Conservation (phyloP, 2,888 invertebrate species). For the Phaonia tiefii region DNA sequence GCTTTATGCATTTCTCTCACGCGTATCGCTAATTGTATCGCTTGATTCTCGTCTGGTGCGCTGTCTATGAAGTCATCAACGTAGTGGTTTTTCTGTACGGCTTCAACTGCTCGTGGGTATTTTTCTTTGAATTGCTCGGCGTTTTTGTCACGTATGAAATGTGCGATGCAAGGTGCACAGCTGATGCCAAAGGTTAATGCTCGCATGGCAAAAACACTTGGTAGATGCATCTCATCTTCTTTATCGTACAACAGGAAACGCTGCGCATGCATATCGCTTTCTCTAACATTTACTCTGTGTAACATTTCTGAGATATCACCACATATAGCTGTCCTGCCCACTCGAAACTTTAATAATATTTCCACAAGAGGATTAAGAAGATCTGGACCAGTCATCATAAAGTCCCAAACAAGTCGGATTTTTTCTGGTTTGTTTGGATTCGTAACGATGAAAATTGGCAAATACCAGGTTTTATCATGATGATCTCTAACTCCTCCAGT, state of each 20-base stretch:
- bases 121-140: slow-evolving; percentile 37
- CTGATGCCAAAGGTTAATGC: slow-evolving; percentile 29
- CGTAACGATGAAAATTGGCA: slow-evolving; percentile 68
- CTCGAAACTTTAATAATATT: not conserved
- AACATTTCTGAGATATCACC: slow-evolving; percentile 45
- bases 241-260: slow-evolving; percentile 33
- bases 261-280: slow-evolving; percentile 21
- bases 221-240: not conserved
- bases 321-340: slow-evolving; percentile 14
- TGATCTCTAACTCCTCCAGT: not conserved
- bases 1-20: not conserved
- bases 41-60: slow-evolving; percentile 8
- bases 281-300: slow-evolving; percentile 30
- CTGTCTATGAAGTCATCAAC: slow-evolving; percentile 46
- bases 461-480: slow-evolving; percentile 66
- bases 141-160: slow-evolving; percentile 43
- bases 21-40: not conserved
- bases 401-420: slow-evolving; percentile 34
- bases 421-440: slow-evolving; percentile 46
- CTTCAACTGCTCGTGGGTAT: slow-evolving; percentile 34
- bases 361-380: slow-evolving; percentile 35
- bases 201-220: not conserved
- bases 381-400: slow-evolving; percentile 36
- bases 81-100: slow-evolving; percentile 28
- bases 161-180: slow-evolving; percentile 65